Conservation (phyloP, 2,797 vertebrate genomes). For the Atherinosoma microstoma region DNA sequence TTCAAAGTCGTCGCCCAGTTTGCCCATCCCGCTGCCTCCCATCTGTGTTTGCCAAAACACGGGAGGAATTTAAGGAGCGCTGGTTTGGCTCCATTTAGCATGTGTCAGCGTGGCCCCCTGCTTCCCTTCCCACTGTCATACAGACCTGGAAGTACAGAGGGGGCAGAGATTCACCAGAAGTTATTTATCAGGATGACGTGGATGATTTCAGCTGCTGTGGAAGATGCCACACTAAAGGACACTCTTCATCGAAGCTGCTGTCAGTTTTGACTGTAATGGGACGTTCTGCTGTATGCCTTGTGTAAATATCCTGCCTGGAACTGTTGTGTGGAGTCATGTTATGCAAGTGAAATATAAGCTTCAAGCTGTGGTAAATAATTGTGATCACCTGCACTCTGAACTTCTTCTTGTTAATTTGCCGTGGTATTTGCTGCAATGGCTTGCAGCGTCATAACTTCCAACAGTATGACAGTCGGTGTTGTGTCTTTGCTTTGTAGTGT, state of each 20-base stretch:
- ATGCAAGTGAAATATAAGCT: conserved; percentile 71
- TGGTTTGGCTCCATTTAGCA: conserved; percentile 62
- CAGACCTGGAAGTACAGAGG: conserved; percentile 53
- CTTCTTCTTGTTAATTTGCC: conserved; percentile 56
- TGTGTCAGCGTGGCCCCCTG: conserved; percentile 45
- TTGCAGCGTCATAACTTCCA: conserved; percentile 53
- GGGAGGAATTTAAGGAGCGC: conserved; percentile 70
- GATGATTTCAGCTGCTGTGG: conserved; percentile 33
- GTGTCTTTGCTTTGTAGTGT: conserved; percentile 61
- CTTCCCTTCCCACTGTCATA: conserved; percentile 42
- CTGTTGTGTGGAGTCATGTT: conserved; percentile 68
- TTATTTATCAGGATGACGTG: conserved; percentile 31
- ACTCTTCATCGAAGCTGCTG: conserved; percentile 59
- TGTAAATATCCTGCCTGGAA: conserved; percentile 72
- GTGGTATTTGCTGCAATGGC: conserved; percentile 62
- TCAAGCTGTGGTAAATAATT: conserved; percentile 65
- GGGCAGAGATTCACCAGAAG: conserved; percentile 42
- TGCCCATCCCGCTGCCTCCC: conserved; percentile 71
- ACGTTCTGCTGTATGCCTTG: conserved; percentile 70
- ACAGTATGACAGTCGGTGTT: conserved; percentile 54
- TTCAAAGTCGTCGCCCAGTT: conserved; percentile 65
- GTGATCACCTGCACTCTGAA: conserved; percentile 68
- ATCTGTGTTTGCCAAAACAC: conserved; percentile 49
- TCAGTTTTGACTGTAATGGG: conserved; percentile 49
- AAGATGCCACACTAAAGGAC: conserved; percentile 56